A percentile compares a stretch with the other conserved stretches of the same genome.
Conservation (phyloP, 1,140 invertebrate genomes). For the Scaptodrosophila lebanonensis region DNA sequence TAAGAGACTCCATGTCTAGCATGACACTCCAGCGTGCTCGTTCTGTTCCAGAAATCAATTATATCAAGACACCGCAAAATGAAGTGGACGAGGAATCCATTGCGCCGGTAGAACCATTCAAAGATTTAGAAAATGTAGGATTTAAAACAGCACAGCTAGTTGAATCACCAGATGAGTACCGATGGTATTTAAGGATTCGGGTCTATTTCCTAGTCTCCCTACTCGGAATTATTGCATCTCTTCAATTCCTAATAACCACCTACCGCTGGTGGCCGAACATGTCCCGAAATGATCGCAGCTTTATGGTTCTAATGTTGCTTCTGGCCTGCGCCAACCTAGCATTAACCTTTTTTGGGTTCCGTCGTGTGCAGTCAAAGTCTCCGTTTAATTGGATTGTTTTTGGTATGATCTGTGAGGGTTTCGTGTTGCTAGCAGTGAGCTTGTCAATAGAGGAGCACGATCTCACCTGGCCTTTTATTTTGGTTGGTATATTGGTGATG, state of each 20-base stretch:
- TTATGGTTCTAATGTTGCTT: slow-evolving; percentile 31
- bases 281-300: slow-evolving; percentile 9
- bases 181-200: no score
- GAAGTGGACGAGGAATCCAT: no score
- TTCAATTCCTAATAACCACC: slow-evolving; percentile 39
- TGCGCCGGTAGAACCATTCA: no score
- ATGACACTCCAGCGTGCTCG: no score
- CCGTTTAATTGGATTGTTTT: slow-evolving; percentile 53
- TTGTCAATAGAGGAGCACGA: slow-evolving; percentile 27
- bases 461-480: slow-evolving; percentile 29
- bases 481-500: slow-evolving; percentile 14
- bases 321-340: slow-evolving; percentile 38
- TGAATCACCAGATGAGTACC: no score
- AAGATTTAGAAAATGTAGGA: no score
- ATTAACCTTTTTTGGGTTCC: slow-evolving; percentile 41
- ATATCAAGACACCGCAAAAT: no score
- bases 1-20: no score
- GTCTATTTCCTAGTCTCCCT: slow-evolving; percentile 28
- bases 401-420: slow-evolving; percentile 40
- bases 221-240: slow-evolving; percentile 30
- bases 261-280: slow-evolving; percentile 34
- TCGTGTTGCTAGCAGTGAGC: slow-evolving; percentile 36
- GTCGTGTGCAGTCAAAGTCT: slow-evolving; percentile 35
- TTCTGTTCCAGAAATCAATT: no score
- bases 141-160: no score